phyloP scores from a whole-genome alignment of 2,113 vertebrate genomes.

The Leptobrachium leishanense region DNA sequence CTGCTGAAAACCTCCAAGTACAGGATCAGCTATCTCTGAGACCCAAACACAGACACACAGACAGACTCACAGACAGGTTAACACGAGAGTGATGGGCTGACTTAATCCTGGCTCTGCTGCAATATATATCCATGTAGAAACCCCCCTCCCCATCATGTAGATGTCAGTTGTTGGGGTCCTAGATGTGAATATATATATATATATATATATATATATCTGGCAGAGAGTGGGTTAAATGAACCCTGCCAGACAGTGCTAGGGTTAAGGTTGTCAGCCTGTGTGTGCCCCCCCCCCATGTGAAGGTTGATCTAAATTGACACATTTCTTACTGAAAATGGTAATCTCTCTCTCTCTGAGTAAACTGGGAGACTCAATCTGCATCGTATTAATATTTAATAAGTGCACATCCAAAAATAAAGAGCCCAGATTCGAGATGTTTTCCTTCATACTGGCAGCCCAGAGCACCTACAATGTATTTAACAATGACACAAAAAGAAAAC shows the following conservation, averaged over 20 bases:
- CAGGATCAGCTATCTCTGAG: neutral
- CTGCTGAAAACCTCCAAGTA: neutral
- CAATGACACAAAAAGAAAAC: no score
- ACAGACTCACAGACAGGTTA: neutral
- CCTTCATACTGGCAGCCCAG: neutral
- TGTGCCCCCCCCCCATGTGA: neutral
- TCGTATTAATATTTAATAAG: constrained; percentile 40
- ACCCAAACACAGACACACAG: neutral
- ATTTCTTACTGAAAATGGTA: constrained; percentile 10
- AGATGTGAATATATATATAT: no score
- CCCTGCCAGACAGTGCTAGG: neutral
- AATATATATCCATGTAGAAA: neutral
- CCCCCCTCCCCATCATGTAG: no score
- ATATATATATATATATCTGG: no score
- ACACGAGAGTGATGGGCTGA: neutral
- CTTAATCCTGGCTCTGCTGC: neutral
- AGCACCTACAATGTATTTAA: no score
- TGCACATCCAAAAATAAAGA: constrained; percentile 23
- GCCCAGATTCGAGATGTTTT: neutral
- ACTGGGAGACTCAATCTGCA: constrained; percentile 18
- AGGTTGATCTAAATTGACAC: constrained; percentile 42
- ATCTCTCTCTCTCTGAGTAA: constrained; percentile 3
- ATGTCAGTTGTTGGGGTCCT: no score
- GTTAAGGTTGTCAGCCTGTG: neutral
- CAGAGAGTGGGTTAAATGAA: no score